phyloP scores from a whole-genome alignment of 1,140 invertebrate genomes.

The Pachyrhynchus sulphureomaculatus region DNA sequence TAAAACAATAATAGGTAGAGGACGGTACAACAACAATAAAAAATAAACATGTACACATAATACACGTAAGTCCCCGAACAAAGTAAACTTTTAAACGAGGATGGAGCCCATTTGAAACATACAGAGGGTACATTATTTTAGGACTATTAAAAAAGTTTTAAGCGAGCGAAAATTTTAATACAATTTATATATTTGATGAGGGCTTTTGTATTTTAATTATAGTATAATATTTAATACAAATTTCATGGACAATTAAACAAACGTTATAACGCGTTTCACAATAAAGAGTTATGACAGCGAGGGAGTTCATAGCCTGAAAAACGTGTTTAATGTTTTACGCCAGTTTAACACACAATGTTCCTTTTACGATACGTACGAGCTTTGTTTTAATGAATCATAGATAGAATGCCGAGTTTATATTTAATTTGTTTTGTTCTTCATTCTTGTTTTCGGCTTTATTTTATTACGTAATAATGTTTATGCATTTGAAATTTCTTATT shows the following conservation, averaged over 20 bases:
- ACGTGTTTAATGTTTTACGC: slow-evolving; percentile 39
- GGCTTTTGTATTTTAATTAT: slow-evolving; percentile 52
- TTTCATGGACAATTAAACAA: slow-evolving; percentile 51
- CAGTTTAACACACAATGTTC: slow-evolving; percentile 20
- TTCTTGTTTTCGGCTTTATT: no score
- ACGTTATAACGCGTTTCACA: slow-evolving; percentile 40
- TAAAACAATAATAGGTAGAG: slow-evolving; percentile 11
- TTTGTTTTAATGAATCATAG: background rate
- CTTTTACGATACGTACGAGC: slow-evolving; percentile 1
- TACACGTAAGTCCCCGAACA: background rate
- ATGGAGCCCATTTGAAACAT: background rate
- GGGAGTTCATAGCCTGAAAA: slow-evolving; percentile 37
- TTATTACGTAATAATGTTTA: no score
- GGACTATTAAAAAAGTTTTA: slow-evolving; percentile 50
- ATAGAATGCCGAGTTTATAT: no score
- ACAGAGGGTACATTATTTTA: slow-evolving; percentile 38
- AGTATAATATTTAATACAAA: slow-evolving; percentile 51
- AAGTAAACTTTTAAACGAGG: background rate
- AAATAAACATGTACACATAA: background rate
- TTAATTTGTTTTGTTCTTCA: background rate
- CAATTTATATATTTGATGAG: slow-evolving; percentile 51
- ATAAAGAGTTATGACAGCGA: slow-evolving; percentile 43
- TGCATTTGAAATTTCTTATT: no score
- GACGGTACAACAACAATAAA: background rate
- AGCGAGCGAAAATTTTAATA: slow-evolving; percentile 50